phyloP scores from a whole-genome alignment of 2,888 invertebrate species.

The Mythimna lalbum region DNA sequence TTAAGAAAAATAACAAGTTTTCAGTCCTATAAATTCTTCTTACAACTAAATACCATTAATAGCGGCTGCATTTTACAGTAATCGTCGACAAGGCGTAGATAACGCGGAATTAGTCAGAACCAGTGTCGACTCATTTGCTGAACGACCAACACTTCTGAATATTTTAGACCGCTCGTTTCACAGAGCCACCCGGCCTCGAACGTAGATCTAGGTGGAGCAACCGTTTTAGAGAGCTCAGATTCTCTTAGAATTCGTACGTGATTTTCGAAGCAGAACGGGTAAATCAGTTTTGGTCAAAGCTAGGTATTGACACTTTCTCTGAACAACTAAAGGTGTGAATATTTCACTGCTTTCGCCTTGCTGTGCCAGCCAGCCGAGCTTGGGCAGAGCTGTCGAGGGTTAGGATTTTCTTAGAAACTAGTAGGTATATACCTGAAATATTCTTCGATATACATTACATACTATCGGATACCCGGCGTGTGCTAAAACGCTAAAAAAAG shows the following conservation, averaged over 20 bases:
- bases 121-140: conserved; percentile 28
- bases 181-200: neutral
- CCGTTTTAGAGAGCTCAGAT: neutral
- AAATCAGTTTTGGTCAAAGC: neutral
- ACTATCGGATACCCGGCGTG: too few species aligned
- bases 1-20: neutral
- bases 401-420: neutral
- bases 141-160: conserved; percentile 50
- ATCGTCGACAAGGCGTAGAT: conserved; percentile 18
- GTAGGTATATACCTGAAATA: too few species aligned
- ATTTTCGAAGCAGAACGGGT: neutral
- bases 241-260: neutral
- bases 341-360: conserved; percentile 43
- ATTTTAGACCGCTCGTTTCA: conserved; percentile 49
- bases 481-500: too few species aligned
- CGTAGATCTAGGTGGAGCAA: neutral
- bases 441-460: too few species aligned
- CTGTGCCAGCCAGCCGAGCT: neutral
- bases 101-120: conserved; percentile 36
- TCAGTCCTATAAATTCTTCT: neutral
- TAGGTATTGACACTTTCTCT: conserved; percentile 10
- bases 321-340: conserved; percentile 40
- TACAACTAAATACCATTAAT: conserved; percentile 21
- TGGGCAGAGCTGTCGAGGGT: neutral
- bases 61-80: conserved; percentile 25